Percentiles rank a stretch among this genome's conserved stretches.
These are phyloP conservation scores for Herminia tarsipennalis DNA, from an alignment of 2,888 invertebrate genomes.

Conservation along the genomic window DNA sequence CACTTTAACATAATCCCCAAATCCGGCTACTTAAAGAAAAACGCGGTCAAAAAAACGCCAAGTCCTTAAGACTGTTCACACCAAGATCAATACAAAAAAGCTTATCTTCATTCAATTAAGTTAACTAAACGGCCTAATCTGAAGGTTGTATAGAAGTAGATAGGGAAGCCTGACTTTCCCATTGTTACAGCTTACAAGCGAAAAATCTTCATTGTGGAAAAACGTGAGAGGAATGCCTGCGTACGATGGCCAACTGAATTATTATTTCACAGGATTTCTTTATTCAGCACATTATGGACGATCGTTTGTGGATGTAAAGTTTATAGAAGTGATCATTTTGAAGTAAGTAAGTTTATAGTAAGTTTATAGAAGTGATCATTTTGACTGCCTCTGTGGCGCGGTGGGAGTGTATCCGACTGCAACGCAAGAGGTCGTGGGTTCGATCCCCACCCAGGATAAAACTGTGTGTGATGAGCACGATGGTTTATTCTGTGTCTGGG, in stretches of 20 bases:
- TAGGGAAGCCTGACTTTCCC: slow-evolving; percentile 48
- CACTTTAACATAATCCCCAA: neutral
- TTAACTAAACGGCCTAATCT: slow-evolving; percentile 33
- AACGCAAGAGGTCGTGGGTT: too few relatives aligned
- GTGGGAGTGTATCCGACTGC: too few relatives aligned
- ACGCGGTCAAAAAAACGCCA: neutral
- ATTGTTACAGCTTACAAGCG: slow-evolving; percentile 49
- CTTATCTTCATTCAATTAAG: slow-evolving; percentile 41
- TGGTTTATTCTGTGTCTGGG: too few relatives aligned
- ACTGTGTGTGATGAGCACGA: too few relatives aligned
- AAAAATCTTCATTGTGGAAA: slow-evolving; percentile 71
- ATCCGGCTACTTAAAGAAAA: neutral
- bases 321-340: slow-evolving; percentile 35
- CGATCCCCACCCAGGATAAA: too few relatives aligned
- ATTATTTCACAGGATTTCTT: slow-evolving; percentile 65
- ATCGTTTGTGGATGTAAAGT: slow-evolving; percentile 27
- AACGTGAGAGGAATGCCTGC: slow-evolving; percentile 69
- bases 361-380: too few relatives aligned
- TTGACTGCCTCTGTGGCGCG: too few relatives aligned
- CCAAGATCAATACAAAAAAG: slow-evolving; percentile 22
- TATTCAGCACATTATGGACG: slow-evolving; percentile 53
- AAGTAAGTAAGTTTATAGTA: too few relatives aligned
- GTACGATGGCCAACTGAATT: slow-evolving; percentile 63
- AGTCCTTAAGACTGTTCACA: neutral
- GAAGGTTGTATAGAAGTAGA: slow-evolving; percentile 21